Percentiles rank a stretch among this genome's conserved stretches.
Conservation (phyloP, 2,797 vertebrate species). For the Labroides dimidiatus region DNA sequence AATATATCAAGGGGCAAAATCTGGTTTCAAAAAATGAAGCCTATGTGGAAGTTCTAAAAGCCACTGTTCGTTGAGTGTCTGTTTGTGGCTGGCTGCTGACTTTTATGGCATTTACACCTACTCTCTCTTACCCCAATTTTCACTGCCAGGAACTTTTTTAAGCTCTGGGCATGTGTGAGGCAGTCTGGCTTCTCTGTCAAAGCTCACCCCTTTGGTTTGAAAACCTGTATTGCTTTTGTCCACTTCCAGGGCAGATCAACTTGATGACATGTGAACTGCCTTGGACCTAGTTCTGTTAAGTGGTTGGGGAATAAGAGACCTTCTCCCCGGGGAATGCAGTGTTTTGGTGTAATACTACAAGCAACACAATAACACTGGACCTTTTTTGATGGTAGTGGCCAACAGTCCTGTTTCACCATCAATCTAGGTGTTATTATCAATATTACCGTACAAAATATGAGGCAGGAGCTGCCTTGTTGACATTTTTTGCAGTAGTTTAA, state of each 20-base stretch:
- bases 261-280: background rate
- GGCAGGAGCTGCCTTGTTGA: no score
- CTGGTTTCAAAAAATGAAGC: no score
- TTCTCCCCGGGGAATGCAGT: slow-evolving; percentile 8
- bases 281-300: slow-evolving; percentile 31
- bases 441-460: no score
- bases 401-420: background rate
- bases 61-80: no score
- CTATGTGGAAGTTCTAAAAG: no score
- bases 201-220: slow-evolving; percentile 28
- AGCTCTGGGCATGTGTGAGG: slow-evolving; percentile 29
- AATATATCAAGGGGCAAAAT: no score
- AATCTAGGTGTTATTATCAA: background rate
- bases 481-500: no score
- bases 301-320: slow-evolving; percentile 26
- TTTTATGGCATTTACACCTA: no score
- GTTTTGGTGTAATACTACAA: slow-evolving; percentile 3
- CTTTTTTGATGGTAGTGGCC: background rate
- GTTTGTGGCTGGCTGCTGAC: no score
- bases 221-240: slow-evolving; percentile 31
- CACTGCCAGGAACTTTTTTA: slow-evolving; percentile 33
- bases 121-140: no score
- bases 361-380: background rate
- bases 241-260: slow-evolving; percentile 1
- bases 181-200: slow-evolving; percentile 20